Evolutionary conservation across 2,888 invertebrate genomes (phyloP), one percentile per base, ranked within the genome.

Genomic region (Oxycera nigricornis): DNA sequence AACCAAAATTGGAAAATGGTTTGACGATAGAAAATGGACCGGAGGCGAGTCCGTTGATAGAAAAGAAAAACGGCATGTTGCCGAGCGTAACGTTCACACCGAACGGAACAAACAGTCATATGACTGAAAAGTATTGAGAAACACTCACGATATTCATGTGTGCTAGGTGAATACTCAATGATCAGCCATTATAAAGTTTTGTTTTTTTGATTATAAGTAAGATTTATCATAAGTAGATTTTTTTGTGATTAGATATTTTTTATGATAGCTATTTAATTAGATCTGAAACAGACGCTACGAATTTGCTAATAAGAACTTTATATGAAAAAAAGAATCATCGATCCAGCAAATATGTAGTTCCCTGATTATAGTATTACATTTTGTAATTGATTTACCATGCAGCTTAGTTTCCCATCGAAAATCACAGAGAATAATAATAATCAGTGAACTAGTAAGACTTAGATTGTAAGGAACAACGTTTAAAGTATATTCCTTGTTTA

Each of bases 11-110:
- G 39, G 72, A 57, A 3, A 41, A 41, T 7, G 72, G 30, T 6
- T n/a, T 59, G 17, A 52, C 24, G 11, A 14, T 62, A 20, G 80
- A 80, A 22, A 81, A 81, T 30, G 74, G 77, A 1, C 80, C 81
- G 2, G 82, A 83, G 73, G 79, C 78, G 35, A 82, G 83, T n/a
- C 83, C 82, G 4, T 78, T 83, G 7, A 26, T 73, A 22, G 70
- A 70, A 22, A 70, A 70, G 55, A 70, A 65, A 22, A 68, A 72
- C 26, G 72, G 59, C 11, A 30, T 35, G 26, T 28, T 72, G 14
- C 22, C 35, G 7, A 35, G 17, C 7, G 41, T 72, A 11, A 26
- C 14, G 52, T 72, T 57, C 28, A 39, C 20, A 6, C 17, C 50
- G 28, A 68, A 68, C 26, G 52, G 52, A 41, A 41, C 39, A 7